These are phyloP conservation scores for Thamnophis elegans DNA, from an alignment of 2,797 vertebrate genomes.

Conservation along the genomic window DNA sequence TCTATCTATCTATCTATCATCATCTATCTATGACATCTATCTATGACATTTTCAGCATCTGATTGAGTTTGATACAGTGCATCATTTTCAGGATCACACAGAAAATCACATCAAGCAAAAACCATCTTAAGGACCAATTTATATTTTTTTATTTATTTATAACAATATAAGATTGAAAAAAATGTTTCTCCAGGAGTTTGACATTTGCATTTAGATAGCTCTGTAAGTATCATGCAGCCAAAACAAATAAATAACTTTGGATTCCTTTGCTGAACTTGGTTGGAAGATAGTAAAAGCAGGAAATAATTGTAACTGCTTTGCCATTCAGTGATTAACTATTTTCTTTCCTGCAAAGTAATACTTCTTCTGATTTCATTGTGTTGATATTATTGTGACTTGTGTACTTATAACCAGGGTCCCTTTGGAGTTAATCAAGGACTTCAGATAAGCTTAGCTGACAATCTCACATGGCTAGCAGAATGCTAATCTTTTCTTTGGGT, in stretches of 20 bases:
- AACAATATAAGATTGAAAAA: neutral
- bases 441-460: neutral
- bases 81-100: neutral
- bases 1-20: no score
- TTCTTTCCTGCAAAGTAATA: neutral
- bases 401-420: neutral
- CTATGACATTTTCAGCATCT: neutral
- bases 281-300: neutral
- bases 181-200: neutral
- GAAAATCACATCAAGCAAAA: neutral
- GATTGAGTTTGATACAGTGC: neutral
- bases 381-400: neutral
- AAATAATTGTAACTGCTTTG: neutral
- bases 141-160: neutral
- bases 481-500: neutral
- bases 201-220: neutral
- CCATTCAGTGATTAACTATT: neutral
- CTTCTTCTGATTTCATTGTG: neutral
- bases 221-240: neutral
- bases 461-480: neutral
- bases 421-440: neutral
- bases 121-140: neutral
- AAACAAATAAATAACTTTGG: neutral
- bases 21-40: no score
- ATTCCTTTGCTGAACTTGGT: neutral